Base-by-base conservation (phyloP, 2,888 invertebrate genomes). In the Teinopalpus imperialis region DNA sequence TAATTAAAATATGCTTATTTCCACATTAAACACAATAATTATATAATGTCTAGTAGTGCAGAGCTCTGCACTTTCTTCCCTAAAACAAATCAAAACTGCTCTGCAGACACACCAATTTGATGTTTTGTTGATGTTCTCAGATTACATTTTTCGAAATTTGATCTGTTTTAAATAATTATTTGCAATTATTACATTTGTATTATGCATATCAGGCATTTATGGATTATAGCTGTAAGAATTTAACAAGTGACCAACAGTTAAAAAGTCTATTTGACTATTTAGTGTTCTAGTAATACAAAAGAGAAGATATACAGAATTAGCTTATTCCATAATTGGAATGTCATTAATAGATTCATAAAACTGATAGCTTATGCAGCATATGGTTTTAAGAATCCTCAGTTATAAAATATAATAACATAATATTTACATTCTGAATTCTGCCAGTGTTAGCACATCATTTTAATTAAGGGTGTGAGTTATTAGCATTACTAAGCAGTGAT, bases 291-390 rank as follows among this genome's bases (percentile, higher is more conserved):
- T 14, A 39, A 52, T 54, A 40, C 20, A 48, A 53, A 59, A 60
- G 30, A 51, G 47, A 57, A 48, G 66, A 68, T 69, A 62, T 70
- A 69, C 68, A 69, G 59, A 60, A 69, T 74, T 71, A 69, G 66
- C 76, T 76, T 77, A 76, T 81, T 81, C 81, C 81, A 80, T 76
- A 48, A 63, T 63, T 77, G 85, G 83, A 86, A 82, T 85, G 82
- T 82, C 64, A 68, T 66, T 66, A 62, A 54, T 65, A 53, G 48
- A 44, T 49, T 53, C 21, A 53, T 56, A 63, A 65, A 53, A 64
- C 63, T 69, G 69, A 68, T n/a, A 63, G 57, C 56, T 57, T 57
- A 57, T 51, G 47, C 52, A 57, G 54, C 52, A 61, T 59, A 58
- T 52, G 61, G 47, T 63, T 64, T 55, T 58, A 68, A 61, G 67